These are phyloP conservation scores for Puffinus mauretanicus DNA, from an alignment of 2,113 vertebrate species.

Conservation along the genomic window DNA sequence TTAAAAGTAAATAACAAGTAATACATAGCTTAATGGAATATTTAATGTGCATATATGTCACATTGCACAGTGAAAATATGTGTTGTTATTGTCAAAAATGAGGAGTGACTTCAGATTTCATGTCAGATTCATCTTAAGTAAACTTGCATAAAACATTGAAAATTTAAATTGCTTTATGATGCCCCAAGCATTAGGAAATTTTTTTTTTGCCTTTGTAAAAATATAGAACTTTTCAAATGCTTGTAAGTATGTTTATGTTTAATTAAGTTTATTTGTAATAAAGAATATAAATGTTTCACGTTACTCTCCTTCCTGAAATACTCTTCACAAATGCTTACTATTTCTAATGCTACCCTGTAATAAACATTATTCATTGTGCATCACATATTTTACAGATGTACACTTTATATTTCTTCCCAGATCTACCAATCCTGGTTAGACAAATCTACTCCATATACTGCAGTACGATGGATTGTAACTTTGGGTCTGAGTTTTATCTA, in stretches of 20 bases:
- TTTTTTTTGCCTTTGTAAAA: neutral
- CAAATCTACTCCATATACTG: conserved; percentile 93
- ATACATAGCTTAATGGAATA: neutral
- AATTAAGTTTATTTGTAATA: neutral
- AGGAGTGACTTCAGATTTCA: neutral
- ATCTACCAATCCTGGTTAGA: conserved; percentile 98
- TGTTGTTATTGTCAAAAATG: neutral
- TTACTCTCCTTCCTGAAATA: neutral
- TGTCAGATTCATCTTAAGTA: neutral
- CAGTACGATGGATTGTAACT: conserved; percentile 88
- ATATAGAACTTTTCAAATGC: neutral
- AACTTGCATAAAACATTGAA: neutral
- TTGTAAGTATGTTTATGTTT: neutral
- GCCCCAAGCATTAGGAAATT: neutral
- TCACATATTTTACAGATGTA: neutral
- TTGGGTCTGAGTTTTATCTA: conserved; percentile 90
- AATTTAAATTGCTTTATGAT: neutral
- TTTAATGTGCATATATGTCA: fast-evolving
- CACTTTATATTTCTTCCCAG: conserved; percentile 58
- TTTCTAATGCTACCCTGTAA: neutral
- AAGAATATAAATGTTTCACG: neutral
- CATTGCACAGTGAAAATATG: neutral
- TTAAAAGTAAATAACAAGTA: neutral
- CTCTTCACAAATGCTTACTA: neutral
- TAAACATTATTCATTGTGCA: neutral